Base-by-base conservation (phyloP, 2,888 invertebrate species). In the Mimas tiliae region DNA sequence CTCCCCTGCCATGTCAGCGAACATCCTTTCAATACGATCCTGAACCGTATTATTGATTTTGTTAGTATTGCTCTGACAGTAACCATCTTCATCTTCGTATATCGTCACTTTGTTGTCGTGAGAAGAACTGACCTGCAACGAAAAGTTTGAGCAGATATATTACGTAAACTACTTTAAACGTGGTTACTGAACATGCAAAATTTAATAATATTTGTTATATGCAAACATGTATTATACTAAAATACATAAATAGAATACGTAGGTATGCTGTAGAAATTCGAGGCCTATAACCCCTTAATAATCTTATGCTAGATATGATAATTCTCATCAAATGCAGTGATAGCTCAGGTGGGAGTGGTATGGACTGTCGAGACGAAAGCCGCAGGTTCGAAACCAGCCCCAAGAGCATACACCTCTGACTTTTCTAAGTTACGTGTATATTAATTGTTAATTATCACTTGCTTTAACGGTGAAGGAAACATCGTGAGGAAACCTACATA, bases 11-110 rank as follows among this genome's bases (percentile, higher is more conserved):
- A 96, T 95, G 69, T 96, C 96, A 33, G 95, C 95, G 82, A 98
- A 98, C 95, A 98, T 96, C 77, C 96, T 96, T 84, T 98, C 97
- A 86, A 98, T 98, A 77, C 96, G 95, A 16, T 97, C 97, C 86
- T 98, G 98, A 1, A 98, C 97, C 65, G 96, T 96, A 78, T 97
- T 97, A 72, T 88, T 92, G 69, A 86, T 85, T 65, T 84, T 89
- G 70, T 83, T 87, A 68, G 87, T 86, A 77, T 88, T 89, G 64
- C 81, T 89, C 70, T 88, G 86, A 71, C 90, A 89, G 78, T 91
- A 93, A 67, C 83, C 84, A 69, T 88, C 87, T 68, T 90, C 93
- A 84, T 93, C 88, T 83, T 93, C 91, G 73, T 85, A 88, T 69
- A 89, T 82, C 50, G 83, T 83, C 66, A 84, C 76, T 80, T 90